A percentile compares a stretch with the other conserved stretches of the same genome.
phyloP scores from a whole-genome alignment of 2,888 invertebrate genomes.

The Synanthedon tipuliformis region DNA sequence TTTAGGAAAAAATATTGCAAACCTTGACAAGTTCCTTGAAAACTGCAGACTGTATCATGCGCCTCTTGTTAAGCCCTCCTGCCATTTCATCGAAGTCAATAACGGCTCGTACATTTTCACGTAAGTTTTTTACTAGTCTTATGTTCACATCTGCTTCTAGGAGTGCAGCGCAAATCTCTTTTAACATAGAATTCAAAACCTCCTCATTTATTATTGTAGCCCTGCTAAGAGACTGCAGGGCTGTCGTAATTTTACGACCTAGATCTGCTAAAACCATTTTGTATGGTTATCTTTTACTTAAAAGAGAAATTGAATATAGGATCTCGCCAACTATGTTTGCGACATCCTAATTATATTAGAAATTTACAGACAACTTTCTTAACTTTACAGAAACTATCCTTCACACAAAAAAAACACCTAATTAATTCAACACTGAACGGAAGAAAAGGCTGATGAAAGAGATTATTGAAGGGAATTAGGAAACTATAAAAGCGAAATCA shows the following conservation, averaged over 20 bases:
- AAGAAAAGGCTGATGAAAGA: no score
- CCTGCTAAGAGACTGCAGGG: constrained; percentile 96
- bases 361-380: not conserved
- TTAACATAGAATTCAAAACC: constrained; percentile 98
- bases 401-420: not conserved
- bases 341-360: constrained; percentile 14
- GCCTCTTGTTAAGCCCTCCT: constrained; percentile 95
- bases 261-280: constrained; percentile 99
- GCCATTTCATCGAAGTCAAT: constrained; percentile 99
- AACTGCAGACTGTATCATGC: constrained; percentile 99
- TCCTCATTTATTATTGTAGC: constrained; percentile 99
- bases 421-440: no score
- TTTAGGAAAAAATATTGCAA: constrained; percentile 7
- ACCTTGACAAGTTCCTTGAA: constrained; percentile 98
- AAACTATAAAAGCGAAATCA: no score
- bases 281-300: constrained; percentile 10
- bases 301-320: constrained; percentile 5
- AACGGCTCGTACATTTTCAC: constrained; percentile 96
- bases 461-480: no score
- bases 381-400: not conserved
- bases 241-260: constrained; percentile 98
- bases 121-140: constrained; percentile 90
- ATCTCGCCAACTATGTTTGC: constrained; percentile 8
- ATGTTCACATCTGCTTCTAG: constrained; percentile 98
- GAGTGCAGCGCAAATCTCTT: constrained; percentile 97